Evolutionary conservation across 1,140 invertebrate genomes (phyloP), one percentile per base, ranked within the genome.

Genomic region (Hypothenemus hampei): DNA sequence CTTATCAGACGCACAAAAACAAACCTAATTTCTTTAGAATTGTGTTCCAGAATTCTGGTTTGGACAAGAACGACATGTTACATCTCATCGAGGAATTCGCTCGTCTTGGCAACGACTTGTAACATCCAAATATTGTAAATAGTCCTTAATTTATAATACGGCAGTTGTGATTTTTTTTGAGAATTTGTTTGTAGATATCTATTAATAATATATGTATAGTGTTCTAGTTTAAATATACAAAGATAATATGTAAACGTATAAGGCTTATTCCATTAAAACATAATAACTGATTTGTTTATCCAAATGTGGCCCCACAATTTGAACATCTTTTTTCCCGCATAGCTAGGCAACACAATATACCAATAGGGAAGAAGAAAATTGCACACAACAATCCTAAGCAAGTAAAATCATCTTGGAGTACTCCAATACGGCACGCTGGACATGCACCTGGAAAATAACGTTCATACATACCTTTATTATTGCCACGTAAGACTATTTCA

Each of bases 21-120:
- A 73, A 82, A 54, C 87, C 89, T 0, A 92, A 98, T 71, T 97
- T 98, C 74, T 98, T 98, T 78, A 78, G 95, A 31, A 81, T 97
- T 43, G 92, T 97, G 5, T 79, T 97, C 60, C 90, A 93, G 72
- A 97, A 90, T 66, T 97, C 91, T 3, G 84, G 81, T 13, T 71
- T 93, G 2, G 85, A 82, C 13, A 77, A 83, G 55, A 74, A 78
- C 4, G 91, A 96, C 69, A 89, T 96, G 82, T 74, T 84, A 36
- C 91, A 91, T 71, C 85, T 97, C 58, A 76, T 93, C 0, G 76
- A 89, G 52, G 88, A 93, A 73, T 87, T 97, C 58, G 90, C 94
- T 68, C 76, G 82, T 48, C 75, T 93, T 33, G 90, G 89, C 4
- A 73, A 73, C 20, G 81, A 89, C 69, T 68, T 88, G 18, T 87